A percentile compares a stretch with the other conserved stretches of the same genome.
These are phyloP conservation scores for Archegozetes longisetosus DNA, from an alignment of 1,140 invertebrate genomes.

Conservation along the genomic window DNA sequence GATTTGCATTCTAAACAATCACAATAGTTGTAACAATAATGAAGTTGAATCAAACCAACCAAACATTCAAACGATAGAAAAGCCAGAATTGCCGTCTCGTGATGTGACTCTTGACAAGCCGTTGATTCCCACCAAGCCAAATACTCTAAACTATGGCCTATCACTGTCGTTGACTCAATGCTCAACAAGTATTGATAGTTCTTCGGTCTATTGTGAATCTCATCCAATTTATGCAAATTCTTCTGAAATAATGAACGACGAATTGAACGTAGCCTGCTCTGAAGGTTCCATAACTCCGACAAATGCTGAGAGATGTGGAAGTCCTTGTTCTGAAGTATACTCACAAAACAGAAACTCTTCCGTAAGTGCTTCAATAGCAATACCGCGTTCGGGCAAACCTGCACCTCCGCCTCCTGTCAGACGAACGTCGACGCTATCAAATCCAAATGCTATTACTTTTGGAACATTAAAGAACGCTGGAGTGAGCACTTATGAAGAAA, in stretches of 20 bases:
- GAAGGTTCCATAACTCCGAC: conserved; percentile 15
- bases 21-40: neutral
- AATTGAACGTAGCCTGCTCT: neutral
- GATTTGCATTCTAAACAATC: neutral
- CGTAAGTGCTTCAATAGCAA: neutral
- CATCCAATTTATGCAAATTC: conserved; percentile 5
- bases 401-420: conserved; percentile 16
- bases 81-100: neutral
- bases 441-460: conserved; percentile 18
- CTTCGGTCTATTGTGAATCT: neutral
- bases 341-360: neutral
- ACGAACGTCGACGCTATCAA: conserved; percentile 13
- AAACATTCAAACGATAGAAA: neutral
- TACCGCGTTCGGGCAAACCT: neutral
- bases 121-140: neutral
- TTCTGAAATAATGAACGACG: neutral
- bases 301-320: neutral
- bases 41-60: neutral
- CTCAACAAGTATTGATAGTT: neutral
- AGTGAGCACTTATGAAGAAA: conserved; percentile 12
- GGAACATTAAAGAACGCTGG: conserved; percentile 13
- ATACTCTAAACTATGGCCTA: neutral
- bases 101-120: neutral
- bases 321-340: neutral
- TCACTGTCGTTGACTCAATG: neutral